Evolutionary conservation across 2,797 vertebrate species (phyloP).

Genomic region (Pangasius sanitwongsei): DNA sequence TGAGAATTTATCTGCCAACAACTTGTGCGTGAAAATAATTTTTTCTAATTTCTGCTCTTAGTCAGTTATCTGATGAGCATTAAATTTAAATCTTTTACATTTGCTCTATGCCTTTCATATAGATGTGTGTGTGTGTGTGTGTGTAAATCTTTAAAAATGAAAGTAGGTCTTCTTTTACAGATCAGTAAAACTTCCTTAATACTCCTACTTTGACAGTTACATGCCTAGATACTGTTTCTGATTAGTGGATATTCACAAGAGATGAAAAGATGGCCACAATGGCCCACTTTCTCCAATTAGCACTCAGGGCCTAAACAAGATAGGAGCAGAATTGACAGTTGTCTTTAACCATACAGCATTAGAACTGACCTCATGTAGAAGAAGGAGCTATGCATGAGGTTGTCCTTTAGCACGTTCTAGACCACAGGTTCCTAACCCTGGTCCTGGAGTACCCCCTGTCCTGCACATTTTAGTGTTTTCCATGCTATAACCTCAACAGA

Average conservation of each 20-base stretch:
- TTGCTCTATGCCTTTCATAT: background rate
- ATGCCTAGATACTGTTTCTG: background rate
- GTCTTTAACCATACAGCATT: background rate
- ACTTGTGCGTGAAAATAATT: no score
- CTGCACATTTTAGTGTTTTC: background rate
- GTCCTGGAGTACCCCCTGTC: background rate
- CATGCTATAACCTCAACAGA: background rate
- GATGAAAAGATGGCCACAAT: background rate
- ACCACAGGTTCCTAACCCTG: background rate
- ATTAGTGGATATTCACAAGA: background rate
- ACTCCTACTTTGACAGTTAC: background rate
- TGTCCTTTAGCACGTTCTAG: background rate
- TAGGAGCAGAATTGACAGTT: background rate
- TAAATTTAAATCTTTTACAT: background rate
- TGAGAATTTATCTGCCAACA: conserved; percentile 8
- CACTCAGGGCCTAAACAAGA: background rate
- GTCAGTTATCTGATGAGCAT: conserved; percentile 7
- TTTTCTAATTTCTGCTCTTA: background rate
- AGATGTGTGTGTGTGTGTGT: background rate
- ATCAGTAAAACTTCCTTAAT: background rate
- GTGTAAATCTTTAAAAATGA: background rate
- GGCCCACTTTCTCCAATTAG: background rate
- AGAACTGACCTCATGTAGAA: background rate
- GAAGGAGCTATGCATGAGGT: background rate
- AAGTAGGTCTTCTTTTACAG: background rate